These are phyloP conservation scores for Gasteruption jaculator DNA, from an alignment of 2,888 invertebrate species.

Conservation along the genomic window DNA sequence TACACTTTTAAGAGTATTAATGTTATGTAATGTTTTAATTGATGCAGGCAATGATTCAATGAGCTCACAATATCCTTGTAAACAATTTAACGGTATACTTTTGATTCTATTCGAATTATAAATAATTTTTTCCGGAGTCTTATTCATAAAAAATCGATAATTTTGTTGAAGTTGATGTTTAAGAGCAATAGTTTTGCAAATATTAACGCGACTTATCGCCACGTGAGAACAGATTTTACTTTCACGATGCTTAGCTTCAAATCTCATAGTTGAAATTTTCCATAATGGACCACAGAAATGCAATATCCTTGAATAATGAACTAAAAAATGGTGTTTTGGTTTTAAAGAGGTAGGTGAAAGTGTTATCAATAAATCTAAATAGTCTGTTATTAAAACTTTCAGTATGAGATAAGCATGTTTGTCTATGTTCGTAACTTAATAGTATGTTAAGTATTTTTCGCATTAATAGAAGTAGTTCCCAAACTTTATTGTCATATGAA, in stretches of 20 bases:
- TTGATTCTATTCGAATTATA: no score
- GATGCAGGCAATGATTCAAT: no score
- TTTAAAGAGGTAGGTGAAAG: conserved; percentile 14
- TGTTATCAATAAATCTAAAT: conserved; percentile 10
- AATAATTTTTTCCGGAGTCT: no score
- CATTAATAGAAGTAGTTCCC: conserved; percentile 17
- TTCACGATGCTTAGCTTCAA: conserved; percentile 18
- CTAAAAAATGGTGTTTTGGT: conserved; percentile 21
- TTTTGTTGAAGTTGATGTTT: conserved; percentile 13
- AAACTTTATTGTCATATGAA: conserved; percentile 15
- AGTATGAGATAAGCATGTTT: no score
- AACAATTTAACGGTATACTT: no score
- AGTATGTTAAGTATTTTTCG: conserved; percentile 18
- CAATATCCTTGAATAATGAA: conserved; percentile 21
- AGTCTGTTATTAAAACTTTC: conserved; percentile 11
- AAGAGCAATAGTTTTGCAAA: conserved; percentile 17
- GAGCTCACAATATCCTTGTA: no score
- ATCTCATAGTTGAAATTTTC: conserved; percentile 17
- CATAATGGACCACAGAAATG: conserved; percentile 16
- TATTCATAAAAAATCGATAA: conserved; percentile 17
- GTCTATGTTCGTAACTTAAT: no score
- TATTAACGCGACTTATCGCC: conserved; percentile 15
- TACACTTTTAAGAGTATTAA: no score
- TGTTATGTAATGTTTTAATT: no score
- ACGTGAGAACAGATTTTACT: conserved; percentile 8